Conservation (phyloP, 1,140 invertebrate genomes). For the Lepidostoma basale region DNA sequence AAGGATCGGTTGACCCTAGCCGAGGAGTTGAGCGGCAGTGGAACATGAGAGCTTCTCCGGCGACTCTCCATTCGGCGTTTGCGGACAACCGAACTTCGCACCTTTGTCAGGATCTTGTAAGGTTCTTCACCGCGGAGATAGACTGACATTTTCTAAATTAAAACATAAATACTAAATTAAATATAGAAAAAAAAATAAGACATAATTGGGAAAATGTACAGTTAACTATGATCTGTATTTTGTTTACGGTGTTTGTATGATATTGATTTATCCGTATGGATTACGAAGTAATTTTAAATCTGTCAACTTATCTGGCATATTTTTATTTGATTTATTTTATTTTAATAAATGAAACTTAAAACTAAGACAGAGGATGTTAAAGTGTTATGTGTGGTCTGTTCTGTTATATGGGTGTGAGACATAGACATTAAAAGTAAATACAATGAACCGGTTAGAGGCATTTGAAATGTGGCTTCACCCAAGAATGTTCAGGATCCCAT, state of each 20-base stretch:
- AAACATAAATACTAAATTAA: constrained; percentile 33
- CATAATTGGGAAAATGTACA: background rate
- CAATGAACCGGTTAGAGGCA: too few relatives aligned
- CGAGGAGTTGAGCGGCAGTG: constrained; percentile 42
- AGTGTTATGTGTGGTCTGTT: too few relatives aligned
- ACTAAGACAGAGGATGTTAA: too few relatives aligned
- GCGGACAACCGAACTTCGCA: constrained; percentile 52
- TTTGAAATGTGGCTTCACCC: too few relatives aligned
- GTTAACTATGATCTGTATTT: background rate
- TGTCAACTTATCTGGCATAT: background rate
- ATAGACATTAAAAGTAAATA: too few relatives aligned
- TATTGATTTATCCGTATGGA: background rate
- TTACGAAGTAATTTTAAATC: background rate
- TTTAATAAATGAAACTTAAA: background rate
- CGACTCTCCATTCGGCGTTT: constrained; percentile 52
- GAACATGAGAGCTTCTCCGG: constrained; percentile 46
- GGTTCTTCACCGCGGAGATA: constrained; percentile 52
- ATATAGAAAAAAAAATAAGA: background rate
- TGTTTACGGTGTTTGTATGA: background rate
- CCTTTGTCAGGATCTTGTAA: constrained; percentile 54
- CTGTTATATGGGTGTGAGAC: too few relatives aligned
- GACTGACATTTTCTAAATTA: constrained; percentile 53
- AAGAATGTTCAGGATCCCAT: too few relatives aligned
- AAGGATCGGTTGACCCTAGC: constrained; percentile 41
- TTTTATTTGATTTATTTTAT: background rate